Evolutionary conservation across 2,888 invertebrate species (phyloP).

Genomic region (Campoletis raptor): DNA sequence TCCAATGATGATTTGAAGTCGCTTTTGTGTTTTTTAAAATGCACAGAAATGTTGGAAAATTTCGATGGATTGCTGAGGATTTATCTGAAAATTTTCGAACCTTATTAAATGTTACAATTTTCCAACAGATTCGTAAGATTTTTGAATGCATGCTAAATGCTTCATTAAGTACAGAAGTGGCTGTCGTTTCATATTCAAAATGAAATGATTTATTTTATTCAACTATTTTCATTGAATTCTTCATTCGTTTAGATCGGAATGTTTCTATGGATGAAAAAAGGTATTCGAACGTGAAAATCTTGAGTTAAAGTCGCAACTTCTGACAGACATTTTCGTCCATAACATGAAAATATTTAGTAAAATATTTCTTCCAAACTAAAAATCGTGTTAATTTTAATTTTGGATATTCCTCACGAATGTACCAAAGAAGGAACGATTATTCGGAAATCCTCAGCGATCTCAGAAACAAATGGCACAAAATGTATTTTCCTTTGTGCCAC

Average conservation of each 20-base stretch:
- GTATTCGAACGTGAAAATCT: neutral
- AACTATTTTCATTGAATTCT: neutral
- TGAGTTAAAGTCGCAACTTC: neutral
- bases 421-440: neutral
- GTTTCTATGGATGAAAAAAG: neutral
- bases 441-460: neutral
- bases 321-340: neutral
- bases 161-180: neutral
- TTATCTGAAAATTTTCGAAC: neutral
- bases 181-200: neutral
- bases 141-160: neutral
- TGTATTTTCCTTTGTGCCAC: neutral
- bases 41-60: neutral
- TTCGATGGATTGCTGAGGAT: constrained; percentile 3
- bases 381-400: neutral
- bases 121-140: neutral
- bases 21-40: neutral
- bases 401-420: neutral
- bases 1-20: constrained; percentile 29
- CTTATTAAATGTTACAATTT: neutral
- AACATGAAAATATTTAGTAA: neutral
- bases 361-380: neutral
- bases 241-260: neutral
- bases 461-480: neutral
- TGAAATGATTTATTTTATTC: neutral